phyloP scores from a whole-genome alignment of 2,113 vertebrate species.

The Sylvia atricapilla region DNA sequence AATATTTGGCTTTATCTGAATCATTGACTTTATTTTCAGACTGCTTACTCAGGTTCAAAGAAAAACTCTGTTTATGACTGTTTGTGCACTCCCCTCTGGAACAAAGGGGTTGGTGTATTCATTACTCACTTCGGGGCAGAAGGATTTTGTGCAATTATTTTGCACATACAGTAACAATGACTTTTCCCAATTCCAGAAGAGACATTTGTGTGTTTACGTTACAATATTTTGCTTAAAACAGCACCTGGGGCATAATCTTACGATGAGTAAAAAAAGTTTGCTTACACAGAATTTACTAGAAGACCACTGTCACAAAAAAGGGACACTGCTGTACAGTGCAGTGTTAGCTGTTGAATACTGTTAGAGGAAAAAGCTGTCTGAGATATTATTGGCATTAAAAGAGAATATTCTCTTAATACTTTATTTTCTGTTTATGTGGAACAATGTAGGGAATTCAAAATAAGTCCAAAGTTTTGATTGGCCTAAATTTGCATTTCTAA shows the following conservation, averaged over 20 bases:
- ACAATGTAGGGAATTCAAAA: neutral
- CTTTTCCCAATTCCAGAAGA: neutral
- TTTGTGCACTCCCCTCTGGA: neutral
- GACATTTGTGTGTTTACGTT: neutral
- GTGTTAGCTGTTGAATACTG: neutral
- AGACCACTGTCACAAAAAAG: neutral
- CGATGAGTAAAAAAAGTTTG: neutral
- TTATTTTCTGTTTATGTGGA: neutral
- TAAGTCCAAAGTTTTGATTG: neutral
- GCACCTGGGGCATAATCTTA: neutral
- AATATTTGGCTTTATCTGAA: neutral
- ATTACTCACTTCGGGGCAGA: neutral
- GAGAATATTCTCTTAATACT: neutral
- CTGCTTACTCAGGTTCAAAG: neutral
- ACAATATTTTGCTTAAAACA: neutral
- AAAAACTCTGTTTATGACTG: neutral
- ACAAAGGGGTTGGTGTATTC: neutral
- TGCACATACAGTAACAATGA: accelerated
- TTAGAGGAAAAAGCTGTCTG: neutral
- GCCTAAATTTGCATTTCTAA: neutral
- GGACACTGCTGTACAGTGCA: too few relatives aligned
- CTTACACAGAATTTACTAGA: neutral
- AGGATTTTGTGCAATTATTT: neutral
- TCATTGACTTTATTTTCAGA: neutral
- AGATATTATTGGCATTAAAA: neutral